Percentiles rank a stretch among this genome's conserved stretches.
phyloP scores from a whole-genome alignment of 1,140 invertebrate species.

The Drosophila erecta region DNA sequence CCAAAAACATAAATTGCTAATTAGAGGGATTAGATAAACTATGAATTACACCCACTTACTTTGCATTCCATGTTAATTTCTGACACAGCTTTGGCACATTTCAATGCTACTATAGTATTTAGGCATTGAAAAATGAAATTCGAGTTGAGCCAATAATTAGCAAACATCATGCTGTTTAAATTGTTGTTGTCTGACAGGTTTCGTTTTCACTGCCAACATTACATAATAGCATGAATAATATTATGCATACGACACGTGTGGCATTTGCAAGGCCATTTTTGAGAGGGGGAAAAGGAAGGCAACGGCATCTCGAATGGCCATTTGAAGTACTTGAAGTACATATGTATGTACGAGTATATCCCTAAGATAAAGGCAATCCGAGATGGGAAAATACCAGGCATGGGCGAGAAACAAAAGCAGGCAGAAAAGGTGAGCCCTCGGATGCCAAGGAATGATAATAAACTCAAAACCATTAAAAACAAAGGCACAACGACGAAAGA shows the following conservation, averaged over 20 bases:
- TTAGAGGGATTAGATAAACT: constrained; percentile 41
- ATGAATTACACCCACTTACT: constrained; percentile 13
- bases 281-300: neutral
- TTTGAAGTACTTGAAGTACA: constrained; percentile 17
- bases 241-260: constrained; percentile 47
- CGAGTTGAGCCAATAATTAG: constrained; percentile 4
- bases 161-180: neutral
- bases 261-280: constrained; percentile 20
- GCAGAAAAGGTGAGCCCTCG: constrained; percentile 16
- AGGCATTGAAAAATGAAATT: neutral
- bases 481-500: neutral
- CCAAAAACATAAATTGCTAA: constrained; percentile 3
- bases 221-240: constrained; percentile 8
- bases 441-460: constrained; percentile 39
- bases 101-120: neutral
- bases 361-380: constrained; percentile 50
- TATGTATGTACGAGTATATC: constrained; percentile 14
- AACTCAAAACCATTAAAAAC: constrained; percentile 41
- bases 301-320: constrained; percentile 33
- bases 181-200: neutral
- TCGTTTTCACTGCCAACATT: constrained; percentile 23
- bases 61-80: neutral
- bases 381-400: constrained; percentile 17
- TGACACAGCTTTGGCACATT: neutral
- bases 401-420: neutral